Conservation (phyloP, 2,113 vertebrate species). For the Todiramphus saurophagus region DNA sequence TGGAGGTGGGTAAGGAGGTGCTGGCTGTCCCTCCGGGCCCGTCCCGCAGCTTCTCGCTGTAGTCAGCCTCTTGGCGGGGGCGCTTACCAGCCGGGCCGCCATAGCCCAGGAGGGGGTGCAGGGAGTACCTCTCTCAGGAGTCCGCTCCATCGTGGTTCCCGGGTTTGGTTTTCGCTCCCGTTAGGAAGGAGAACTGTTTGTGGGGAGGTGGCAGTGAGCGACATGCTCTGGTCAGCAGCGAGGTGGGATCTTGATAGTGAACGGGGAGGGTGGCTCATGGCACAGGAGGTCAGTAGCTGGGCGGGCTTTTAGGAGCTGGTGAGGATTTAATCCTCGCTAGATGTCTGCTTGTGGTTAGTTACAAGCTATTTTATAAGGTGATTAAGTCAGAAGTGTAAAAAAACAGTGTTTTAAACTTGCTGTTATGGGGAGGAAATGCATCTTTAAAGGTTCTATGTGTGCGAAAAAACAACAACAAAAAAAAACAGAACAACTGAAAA, state of each 20-base stretch:
- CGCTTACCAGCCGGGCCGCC: too few relatives aligned
- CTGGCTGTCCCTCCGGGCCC: accelerated
- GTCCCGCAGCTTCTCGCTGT: neutral
- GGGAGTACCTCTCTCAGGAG: accelerated
- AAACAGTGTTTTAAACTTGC: accelerated
- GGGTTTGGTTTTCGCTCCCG: neutral
- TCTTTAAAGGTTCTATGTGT: accelerated
- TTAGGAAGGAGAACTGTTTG: accelerated
- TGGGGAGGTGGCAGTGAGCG: accelerated
- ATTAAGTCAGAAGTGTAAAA: neutral
- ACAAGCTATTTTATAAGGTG: neutral
- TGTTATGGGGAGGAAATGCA: neutral
- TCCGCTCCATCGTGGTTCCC: neutral
- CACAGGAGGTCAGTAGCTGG: neutral
- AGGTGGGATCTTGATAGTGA: neutral
- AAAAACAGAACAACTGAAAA: neutral
- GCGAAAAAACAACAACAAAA: neutral
- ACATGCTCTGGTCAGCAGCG: accelerated
- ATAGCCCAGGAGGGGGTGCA: too few relatives aligned
- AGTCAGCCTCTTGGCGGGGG: accelerated
- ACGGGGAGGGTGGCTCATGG: neutral
- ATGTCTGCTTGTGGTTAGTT: neutral
- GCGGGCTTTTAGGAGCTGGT: neutral
- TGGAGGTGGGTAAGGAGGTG: neutral
- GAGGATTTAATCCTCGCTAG: neutral